Base-by-base conservation (phyloP, 2,113 vertebrate species). In the Lanius ludovicianus region DNA sequence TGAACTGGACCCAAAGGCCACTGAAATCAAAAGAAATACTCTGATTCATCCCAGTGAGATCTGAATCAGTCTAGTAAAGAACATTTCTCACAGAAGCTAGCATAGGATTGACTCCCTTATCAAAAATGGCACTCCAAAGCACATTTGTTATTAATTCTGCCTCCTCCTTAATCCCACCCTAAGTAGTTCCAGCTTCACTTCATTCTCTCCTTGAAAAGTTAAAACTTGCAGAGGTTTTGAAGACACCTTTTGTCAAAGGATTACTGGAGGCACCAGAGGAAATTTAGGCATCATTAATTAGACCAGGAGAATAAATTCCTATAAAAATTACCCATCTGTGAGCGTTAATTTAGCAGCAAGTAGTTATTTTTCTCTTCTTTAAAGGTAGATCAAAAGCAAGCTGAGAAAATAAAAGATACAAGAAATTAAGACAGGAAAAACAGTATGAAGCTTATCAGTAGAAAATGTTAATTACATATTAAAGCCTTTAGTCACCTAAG, bases 401-500 rank as follows among this genome's bases (percentile, higher is more conserved):
- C 75, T 52, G 84, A 55, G 87, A 84, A 89, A 96, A 82, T 84
- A 94, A 65, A 87, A 79, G 16, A 33, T 27, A 83, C 37, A 46
- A 87, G 63, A 84, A 92, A 83, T 35, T 19, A 84, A 84, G 44
- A 62, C 3, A 12, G 31, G 30, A 23, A 83, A 85, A 81, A 21
- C 59, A 80, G 65, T 60, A 60, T 39, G 60, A 92, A 70, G 47
- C 76, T 93, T 94, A 87, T 84, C 78, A 85, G 74, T 42, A 78
- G 21, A 92, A 93, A 93, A 91, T 33, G 87, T 85, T 94, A 96
- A 93, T 95, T 92, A 94, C 47, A 67, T 56, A 84, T 83, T 65
- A 76, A 88, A 91, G 23, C 23, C 49, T 62, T 87, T 59, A 82
- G 69, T 74, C 59, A 79, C 80, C 81, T 73, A 87, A 88, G 70